Evolutionary conservation across 2,797 vertebrate genomes (phyloP).

Genomic region (Holocentrus rufus): DNA sequence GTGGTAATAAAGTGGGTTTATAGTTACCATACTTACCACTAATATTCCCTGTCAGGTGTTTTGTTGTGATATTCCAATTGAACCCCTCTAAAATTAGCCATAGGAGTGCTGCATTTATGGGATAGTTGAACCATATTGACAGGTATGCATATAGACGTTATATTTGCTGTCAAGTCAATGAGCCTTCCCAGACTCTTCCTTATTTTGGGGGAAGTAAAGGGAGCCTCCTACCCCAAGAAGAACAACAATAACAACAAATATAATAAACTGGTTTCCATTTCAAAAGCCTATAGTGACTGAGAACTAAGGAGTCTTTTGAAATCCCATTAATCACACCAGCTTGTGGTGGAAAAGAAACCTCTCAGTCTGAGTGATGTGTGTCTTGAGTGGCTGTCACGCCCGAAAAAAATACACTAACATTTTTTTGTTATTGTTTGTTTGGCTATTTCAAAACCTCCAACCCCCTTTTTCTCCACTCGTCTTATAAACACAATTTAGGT

Average conservation of each 20-base stretch:
- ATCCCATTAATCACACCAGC: conserved; percentile 6
- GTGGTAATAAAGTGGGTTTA: not conserved
- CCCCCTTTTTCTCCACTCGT: conserved; percentile 3
- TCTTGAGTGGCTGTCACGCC: conserved; percentile 71
- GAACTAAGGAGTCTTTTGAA: not conserved
- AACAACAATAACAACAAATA: not conserved
- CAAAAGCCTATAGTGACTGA: not conserved
- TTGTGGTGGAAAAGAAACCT: conserved; percentile 31
- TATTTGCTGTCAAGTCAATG: conserved; percentile 14
- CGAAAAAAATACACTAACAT: conserved; percentile 24
- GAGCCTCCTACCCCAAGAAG: not conserved
- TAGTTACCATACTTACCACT: not conserved
- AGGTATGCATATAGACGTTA: not conserved
- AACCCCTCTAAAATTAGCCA: no score
- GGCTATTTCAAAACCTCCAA: conserved; percentile 29
- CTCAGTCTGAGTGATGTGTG: conserved; percentile 44
- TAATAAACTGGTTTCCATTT: not conserved
- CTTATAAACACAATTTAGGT: not conserved
- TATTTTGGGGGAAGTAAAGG: not conserved
- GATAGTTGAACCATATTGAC: no score
- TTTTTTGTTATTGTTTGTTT: not conserved
- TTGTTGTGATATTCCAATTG: not conserved
- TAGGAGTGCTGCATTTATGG: no score
- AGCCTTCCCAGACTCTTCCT: not conserved
- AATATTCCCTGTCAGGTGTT: not conserved